phyloP scores from a whole-genome alignment of 2,113 vertebrate species.

The Panthera leo region DNA sequence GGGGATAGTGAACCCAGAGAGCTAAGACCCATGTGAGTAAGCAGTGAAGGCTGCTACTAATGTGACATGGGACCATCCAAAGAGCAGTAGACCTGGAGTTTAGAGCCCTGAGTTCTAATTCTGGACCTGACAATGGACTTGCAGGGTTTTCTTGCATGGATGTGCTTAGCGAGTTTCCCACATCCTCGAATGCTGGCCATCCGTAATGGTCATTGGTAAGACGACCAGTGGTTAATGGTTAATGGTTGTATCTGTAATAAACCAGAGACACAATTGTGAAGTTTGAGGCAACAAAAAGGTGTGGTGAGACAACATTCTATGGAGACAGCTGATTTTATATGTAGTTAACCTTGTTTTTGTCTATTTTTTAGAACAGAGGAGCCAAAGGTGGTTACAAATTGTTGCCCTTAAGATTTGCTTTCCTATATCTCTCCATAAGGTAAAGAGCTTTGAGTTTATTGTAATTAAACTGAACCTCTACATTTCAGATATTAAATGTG shows the following conservation, averaged over 20 bases:
- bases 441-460: not conserved
- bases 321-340: not conserved
- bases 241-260: not conserved
- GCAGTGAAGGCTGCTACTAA: not conserved
- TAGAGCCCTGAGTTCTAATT: not conserved
- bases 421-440: not conserved
- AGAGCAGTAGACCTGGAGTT: not conserved
- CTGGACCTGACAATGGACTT: not conserved
- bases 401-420: not conserved
- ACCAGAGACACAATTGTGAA: not conserved
- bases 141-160: not conserved
- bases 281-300: not conserved
- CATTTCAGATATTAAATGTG: constrained; percentile 17
- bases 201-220: not conserved
- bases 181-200: not conserved
- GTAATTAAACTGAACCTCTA: not conserved
- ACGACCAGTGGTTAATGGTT: not conserved
- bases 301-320: not conserved
- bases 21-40: not conserved
- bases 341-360: not conserved
- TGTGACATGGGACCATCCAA: not conserved
- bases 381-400: not conserved
- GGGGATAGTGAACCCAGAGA: not conserved
- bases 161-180: not conserved
- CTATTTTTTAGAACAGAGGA: not conserved